Evolutionary conservation across 2,113 vertebrate genomes (phyloP).

Genomic region (Pomatorhinus ruficollis): DNA sequence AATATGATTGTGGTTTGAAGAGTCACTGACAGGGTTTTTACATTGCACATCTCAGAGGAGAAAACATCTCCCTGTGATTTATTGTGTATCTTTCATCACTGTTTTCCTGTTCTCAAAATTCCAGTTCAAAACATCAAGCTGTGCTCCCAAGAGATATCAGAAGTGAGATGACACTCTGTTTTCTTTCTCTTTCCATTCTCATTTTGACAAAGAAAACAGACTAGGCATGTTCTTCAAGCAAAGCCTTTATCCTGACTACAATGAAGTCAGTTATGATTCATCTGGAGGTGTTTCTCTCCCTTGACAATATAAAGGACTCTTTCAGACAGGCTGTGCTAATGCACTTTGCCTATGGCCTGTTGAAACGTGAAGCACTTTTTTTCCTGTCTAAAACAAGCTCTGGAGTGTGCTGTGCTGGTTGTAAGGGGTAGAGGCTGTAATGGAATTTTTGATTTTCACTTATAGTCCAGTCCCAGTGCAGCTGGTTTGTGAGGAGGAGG

Average conservation of each 20-base stretch:
- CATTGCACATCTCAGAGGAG: background rate
- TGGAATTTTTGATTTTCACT: background rate
- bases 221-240: background rate
- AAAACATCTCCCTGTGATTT: background rate
- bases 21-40: background rate
- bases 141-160: background rate
- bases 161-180: background rate
- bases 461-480: background rate
- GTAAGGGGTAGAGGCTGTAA: background rate
- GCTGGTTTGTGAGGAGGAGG: background rate
- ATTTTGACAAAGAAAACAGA: background rate
- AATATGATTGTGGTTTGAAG: background rate
- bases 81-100: background rate
- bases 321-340: background rate
- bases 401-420: background rate
- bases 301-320: background rate
- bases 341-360: background rate
- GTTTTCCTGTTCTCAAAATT: background rate
- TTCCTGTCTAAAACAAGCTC: background rate
- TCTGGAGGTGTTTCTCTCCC: slow-evolving; percentile 26
- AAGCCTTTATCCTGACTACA: slow-evolving; percentile 9
- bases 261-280: background rate
- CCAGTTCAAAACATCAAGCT: background rate
- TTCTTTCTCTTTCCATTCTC: background rate
- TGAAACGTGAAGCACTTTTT: background rate